Base-by-base conservation (phyloP, 2,113 vertebrate species). In the Chamaea fasciata region DNA sequence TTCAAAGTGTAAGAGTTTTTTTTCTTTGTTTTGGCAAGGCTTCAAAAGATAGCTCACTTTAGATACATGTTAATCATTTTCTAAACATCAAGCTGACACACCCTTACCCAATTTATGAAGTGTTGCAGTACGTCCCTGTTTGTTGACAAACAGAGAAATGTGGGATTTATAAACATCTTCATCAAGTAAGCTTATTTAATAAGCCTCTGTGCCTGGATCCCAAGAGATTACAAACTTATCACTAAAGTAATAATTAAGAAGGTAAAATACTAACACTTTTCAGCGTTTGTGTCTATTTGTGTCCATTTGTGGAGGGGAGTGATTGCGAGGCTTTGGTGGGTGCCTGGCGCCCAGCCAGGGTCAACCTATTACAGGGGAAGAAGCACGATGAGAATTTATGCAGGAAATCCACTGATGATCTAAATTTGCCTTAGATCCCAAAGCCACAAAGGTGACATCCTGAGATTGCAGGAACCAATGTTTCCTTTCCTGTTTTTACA, bases 391-490 rank as follows among this genome's bases (percentile, higher is more conserved):
- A 0, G 5, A 74, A 4, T 9, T 84, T 22, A 46, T 23, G 17
- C 35, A 89, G 26, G 18, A 82, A 76, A 80, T 41, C 2, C 9
- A 27, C 13, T 24, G 26, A 7, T 90, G 26, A 46, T 84, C 50
- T 68, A 71, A 47, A 82, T 55, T 71, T 82, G 3, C 18, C 11
- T 62, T 37, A 46, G 10, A 68, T 47, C 11, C 13, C 11, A 55
- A 10, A 22, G 15, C 5, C 3, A 3, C 20, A 21, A 70, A 86
- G 52, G 7, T 0, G 0, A 19, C 10, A 5, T 75, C 47, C 42
- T 75, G 31, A 82, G 70, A 22, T 7, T 53, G 19, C 6, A 18
- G 30, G 13, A 17, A 11, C 11, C 10, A 28, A 1, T 35, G 7
- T 63, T 55, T 60, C 42, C 33, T 71, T 59, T 76, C 31, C 27